phyloP scores from a whole-genome alignment of 2,113 vertebrate genomes.

The Serinus canaria region DNA sequence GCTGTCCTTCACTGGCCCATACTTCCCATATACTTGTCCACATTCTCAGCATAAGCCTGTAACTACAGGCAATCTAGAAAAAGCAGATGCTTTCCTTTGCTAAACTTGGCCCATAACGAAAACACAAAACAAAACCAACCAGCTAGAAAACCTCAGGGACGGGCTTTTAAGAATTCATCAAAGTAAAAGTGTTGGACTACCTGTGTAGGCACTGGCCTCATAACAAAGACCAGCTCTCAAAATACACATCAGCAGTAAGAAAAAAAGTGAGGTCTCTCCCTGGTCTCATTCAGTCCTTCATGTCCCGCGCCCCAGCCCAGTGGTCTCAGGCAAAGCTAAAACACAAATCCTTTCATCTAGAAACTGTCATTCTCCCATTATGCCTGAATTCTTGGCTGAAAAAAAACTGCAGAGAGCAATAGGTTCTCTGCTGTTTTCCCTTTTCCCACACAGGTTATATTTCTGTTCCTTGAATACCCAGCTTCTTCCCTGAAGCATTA shows the following conservation, averaged over 20 bases:
- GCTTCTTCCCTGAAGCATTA: not conserved
- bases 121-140: not conserved
- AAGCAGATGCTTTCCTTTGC: not conserved
- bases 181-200: not conserved
- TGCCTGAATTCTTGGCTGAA: not conserved
- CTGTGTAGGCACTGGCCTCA: not conserved
- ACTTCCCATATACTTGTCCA: not conserved
- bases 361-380: not conserved
- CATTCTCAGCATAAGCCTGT: not conserved
- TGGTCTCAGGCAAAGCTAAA: not conserved
- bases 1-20: not conserved
- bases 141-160: not conserved
- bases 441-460: not conserved
- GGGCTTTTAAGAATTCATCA: not conserved
- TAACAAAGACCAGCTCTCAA: not conserved
- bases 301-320: not conserved
- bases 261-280: not conserved
- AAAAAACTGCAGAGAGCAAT: not conserved
- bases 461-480: not conserved
- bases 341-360: not conserved
- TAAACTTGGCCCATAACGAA: not conserved
- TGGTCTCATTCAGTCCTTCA: accelerated
- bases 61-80: not conserved
- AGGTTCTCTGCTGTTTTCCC: not conserved
- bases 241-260: not conserved